phyloP scores from a whole-genome alignment of 2,797 vertebrate genomes.

The Parauchenoglanis ngamensis region DNA sequence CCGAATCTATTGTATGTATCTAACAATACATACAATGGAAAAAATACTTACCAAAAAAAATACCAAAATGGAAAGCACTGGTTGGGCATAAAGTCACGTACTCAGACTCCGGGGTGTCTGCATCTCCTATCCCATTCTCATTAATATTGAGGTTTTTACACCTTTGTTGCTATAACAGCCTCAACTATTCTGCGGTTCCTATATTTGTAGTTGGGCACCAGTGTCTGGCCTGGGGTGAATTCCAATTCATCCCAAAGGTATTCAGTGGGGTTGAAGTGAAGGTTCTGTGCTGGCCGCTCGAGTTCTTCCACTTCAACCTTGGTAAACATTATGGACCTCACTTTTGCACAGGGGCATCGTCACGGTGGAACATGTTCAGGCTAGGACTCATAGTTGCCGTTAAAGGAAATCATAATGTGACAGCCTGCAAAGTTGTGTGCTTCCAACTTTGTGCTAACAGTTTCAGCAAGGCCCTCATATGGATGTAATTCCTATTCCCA shows the following conservation, averaged over 20 bases:
- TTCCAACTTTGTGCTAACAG: neutral
- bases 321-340: too few relatives aligned
- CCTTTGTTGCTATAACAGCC: neutral
- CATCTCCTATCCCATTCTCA: neutral
- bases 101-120: neutral
- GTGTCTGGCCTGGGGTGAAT: too few relatives aligned
- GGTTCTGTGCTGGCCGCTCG: too few relatives aligned
- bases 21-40: neutral
- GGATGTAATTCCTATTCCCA: neutral
- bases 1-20: neutral
- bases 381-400: neutral
- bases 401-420: neutral
- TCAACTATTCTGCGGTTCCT: too few relatives aligned
- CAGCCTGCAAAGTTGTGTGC: too few relatives aligned
- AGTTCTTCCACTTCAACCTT: too few relatives aligned
- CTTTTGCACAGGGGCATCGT: too few relatives aligned
- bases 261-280: too few relatives aligned
- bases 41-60: neutral
- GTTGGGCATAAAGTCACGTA: neutral
- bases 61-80: neutral
- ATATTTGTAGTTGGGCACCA: neutral
- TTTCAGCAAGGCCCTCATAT: neutral
- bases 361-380: too few relatives aligned
- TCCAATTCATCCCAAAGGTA: neutral
- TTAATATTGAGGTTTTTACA: neutral